Conservation (phyloP, 2,797 vertebrate species). For the Pseudochirops corinnae region DNA sequence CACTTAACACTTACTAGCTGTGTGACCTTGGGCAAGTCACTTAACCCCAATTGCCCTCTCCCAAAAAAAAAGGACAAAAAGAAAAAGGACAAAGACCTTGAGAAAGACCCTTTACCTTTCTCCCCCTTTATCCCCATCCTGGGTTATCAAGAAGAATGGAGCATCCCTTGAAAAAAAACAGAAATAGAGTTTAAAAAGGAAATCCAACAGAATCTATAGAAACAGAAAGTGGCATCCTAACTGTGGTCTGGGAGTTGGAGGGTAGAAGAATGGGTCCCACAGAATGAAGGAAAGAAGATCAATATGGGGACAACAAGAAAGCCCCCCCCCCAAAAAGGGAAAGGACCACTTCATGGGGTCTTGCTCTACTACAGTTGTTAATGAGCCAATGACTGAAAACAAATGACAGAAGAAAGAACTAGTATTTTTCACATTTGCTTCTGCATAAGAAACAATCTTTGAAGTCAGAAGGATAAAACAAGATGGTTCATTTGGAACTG, state of each 20-base stretch:
- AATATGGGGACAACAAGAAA: neutral
- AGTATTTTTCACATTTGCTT: neutral
- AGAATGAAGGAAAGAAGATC: neutral
- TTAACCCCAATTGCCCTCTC: too few relatives aligned
- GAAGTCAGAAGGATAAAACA: neutral
- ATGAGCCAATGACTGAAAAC: neutral
- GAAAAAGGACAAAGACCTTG: neutral
- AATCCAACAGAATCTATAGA: neutral
- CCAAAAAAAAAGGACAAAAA: neutral
- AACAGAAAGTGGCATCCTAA: neutral
- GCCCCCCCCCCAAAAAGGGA: neutral
- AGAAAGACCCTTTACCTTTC: rapidly evolving
- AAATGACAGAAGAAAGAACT: neutral
- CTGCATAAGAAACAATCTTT: neutral
- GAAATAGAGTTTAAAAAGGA: neutral
- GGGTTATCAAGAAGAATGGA: neutral
- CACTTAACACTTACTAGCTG: too few relatives aligned
- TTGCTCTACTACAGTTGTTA: neutral
- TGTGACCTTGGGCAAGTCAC: too few relatives aligned
- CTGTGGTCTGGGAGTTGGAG: slow-evolving; percentile 5
- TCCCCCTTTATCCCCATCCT: neutral
- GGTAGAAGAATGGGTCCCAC: neutral
- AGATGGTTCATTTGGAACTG: neutral
- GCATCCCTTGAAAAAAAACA: neutral
- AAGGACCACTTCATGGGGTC: neutral